Evolutionary conservation across 2,113 vertebrate species (phyloP).

Genomic region (Periophthalmodon schlosseri): DNA sequence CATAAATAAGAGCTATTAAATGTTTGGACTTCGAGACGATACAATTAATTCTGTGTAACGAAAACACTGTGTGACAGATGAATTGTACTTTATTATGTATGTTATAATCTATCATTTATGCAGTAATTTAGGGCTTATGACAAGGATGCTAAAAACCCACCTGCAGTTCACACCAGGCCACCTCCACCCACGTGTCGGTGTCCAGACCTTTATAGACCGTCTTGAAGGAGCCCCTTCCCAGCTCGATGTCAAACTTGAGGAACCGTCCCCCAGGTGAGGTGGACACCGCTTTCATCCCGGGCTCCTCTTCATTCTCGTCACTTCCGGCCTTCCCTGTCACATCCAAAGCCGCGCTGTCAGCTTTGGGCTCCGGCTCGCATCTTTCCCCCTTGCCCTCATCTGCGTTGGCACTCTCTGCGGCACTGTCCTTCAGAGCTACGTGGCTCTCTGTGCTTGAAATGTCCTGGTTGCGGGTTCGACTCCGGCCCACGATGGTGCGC

Average conservation of each 20-base stretch:
- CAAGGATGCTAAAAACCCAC: conserved; percentile 73
- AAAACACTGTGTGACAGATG: neutral
- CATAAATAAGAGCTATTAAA: neutral
- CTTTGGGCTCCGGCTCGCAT: conserved; percentile 37
- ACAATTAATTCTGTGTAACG: neutral
- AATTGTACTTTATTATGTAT: neutral
- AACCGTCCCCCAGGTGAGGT: conserved; percentile 94
- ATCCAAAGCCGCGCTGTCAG: conserved; percentile 63
- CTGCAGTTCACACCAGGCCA: conserved; percentile 99
- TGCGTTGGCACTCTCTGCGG: conserved; percentile 46
- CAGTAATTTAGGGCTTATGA: neutral
- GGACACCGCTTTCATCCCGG: conserved; percentile 94
- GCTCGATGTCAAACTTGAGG: conserved; percentile 98
- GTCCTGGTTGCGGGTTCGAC: conserved; percentile 59
- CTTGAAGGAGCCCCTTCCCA: conserved; percentile 97
- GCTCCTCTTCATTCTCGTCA: conserved; percentile 90
- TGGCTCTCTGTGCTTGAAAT: conserved; percentile 56
- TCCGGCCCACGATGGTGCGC: conserved; percentile 69
- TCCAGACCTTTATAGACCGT: conserved; percentile 98
- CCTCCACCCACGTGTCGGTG: conserved; percentile 98
- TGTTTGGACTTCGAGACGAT: neutral
- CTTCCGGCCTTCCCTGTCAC: conserved; percentile 77
- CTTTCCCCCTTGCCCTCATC: conserved; percentile 65
- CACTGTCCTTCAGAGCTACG: conserved; percentile 53
- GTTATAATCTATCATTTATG: neutral